Percentiles rank a stretch among this genome's conserved stretches.
These are phyloP conservation scores for Dorcus parallelipipedus DNA, from an alignment of 2,888 invertebrate genomes.

Conservation along the genomic window DNA sequence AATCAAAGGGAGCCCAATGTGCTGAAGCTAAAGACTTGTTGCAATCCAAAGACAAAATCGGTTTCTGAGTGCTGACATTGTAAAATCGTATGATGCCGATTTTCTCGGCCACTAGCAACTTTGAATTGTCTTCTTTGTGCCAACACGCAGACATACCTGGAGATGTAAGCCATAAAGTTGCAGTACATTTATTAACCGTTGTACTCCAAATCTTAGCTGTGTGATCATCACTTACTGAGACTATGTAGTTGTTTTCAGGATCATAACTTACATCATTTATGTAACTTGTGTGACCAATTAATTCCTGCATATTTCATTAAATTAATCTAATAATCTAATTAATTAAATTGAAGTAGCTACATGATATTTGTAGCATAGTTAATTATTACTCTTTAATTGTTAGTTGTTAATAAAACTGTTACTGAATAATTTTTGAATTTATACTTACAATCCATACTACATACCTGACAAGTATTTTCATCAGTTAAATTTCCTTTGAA, in stretches of 20 bases:
- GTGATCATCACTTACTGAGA: slow-evolving; percentile 75
- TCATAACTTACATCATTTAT: slow-evolving; percentile 69
- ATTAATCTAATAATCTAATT: too few species aligned
- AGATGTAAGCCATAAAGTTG: slow-evolving; percentile 62
- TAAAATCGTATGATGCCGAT: slow-evolving; percentile 71
- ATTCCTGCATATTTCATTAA: slow-evolving; percentile 43
- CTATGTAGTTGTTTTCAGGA: slow-evolving; percentile 64
- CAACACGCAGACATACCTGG: slow-evolving; percentile 63
- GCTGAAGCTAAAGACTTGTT: slow-evolving; percentile 62
- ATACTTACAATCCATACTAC: background rate
- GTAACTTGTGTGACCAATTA: slow-evolving; percentile 64
- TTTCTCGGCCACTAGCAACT: slow-evolving; percentile 72
- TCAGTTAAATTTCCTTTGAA: slow-evolving; percentile 56
- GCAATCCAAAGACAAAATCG: slow-evolving; percentile 64
- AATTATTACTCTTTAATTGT: too few species aligned
- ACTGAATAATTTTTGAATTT: too few species aligned
- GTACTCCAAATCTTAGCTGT: slow-evolving; percentile 67
- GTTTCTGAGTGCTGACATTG: slow-evolving; percentile 63
- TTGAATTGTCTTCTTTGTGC: slow-evolving; percentile 67
- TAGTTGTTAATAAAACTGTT: too few species aligned
- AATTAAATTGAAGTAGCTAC: too few species aligned
- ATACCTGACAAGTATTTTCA: slow-evolving; percentile 51
- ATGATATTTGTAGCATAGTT: too few species aligned
- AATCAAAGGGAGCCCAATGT: slow-evolving; percentile 68
- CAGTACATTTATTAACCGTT: slow-evolving; percentile 52